Evolutionary conservation across 1,140 invertebrate species (phyloP), one percentile per base, ranked within the genome.

Genomic region (Bombus sylvicola): DNA sequence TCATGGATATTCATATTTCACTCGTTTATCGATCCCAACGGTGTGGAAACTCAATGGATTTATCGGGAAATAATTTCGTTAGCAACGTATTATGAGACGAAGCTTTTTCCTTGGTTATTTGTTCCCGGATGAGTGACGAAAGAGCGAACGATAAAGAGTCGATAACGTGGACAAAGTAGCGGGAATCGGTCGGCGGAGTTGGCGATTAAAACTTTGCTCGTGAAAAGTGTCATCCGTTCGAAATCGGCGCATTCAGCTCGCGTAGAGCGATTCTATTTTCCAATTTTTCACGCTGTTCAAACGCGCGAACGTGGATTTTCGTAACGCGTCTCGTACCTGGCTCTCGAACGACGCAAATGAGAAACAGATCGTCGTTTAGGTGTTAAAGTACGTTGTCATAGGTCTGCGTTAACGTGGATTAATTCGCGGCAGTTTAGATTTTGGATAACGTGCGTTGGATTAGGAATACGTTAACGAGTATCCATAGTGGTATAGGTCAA

Each of bases 141-240:
- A 3, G 31, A 68, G 8, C 66, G 31, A 34, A 18, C 66, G 66
- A 8, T 37, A 8, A 22, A 68, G 66, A 68, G 66, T 25, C 34
- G 31, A 34, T 68, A 22, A 34, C 31, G 6, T 12, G 71, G 39
- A 43, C 37, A 15, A 18, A 12, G 59, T 39, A 41, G n/a, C 25
- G 37, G 25, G 39, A 64, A 77, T 77, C 37, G 59, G 75, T 41
- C 37, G 37, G n/a, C 8, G 15, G 9, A 64, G 59, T 28, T 64
- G n/a, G 13, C 39, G 59, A 77, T 77, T 77, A 77, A 64, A 77
- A 62, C 57, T 64, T 77, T n/a, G 9, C 34, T 39, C 28, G n/a
- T 43, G 75, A 43, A 41, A 77, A 77, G 57, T 64, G 75, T 77
- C 59, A 28, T n/a, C 28, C 59, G 34, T 18, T 62, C 39, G 39